These are phyloP conservation scores for Cosmopolites sordidus DNA, from an alignment of 2,888 invertebrate genomes.

Conservation along the genomic window DNA sequence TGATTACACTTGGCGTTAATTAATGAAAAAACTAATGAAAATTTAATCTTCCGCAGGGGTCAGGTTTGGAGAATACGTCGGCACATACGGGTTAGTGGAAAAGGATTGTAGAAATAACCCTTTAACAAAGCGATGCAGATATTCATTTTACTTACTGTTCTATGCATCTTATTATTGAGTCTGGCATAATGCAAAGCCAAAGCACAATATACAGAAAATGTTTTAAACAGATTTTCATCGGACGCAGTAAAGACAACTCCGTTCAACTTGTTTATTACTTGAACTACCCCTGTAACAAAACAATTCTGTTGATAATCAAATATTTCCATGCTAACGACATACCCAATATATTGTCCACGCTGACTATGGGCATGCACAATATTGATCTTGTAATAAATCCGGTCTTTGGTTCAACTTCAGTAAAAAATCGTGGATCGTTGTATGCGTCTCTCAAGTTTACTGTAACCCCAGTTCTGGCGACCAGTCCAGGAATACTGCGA, in stretches of 20 bases:
- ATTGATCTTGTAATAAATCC: constrained; percentile 56
- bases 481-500: constrained; percentile 53
- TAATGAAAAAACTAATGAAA: too few relatives aligned
- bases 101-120: too few relatives aligned
- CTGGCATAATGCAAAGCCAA: constrained; percentile 56
- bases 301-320: neutral
- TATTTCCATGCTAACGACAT: too few relatives aligned
- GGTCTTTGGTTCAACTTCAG: constrained; percentile 54
- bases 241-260: constrained; percentile 49
- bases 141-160: constrained; percentile 40
- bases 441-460: constrained; percentile 56
- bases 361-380: constrained; percentile 53
- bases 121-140: too few relatives aligned
- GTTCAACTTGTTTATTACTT: constrained; percentile 55
- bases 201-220: constrained; percentile 57
- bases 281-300: constrained; percentile 52
- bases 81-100: too few relatives aligned
- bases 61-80: too few relatives aligned
- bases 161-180: constrained; percentile 51
- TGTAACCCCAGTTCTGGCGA: constrained; percentile 50
- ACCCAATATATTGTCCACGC: constrained; percentile 44
- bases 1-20: too few relatives aligned
- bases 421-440: constrained; percentile 53
- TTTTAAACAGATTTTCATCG: constrained; percentile 55
- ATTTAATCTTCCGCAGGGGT: too few relatives aligned